Base-by-base conservation (phyloP, 2,113 vertebrate genomes). In the Brienomyrus longianalis region DNA sequence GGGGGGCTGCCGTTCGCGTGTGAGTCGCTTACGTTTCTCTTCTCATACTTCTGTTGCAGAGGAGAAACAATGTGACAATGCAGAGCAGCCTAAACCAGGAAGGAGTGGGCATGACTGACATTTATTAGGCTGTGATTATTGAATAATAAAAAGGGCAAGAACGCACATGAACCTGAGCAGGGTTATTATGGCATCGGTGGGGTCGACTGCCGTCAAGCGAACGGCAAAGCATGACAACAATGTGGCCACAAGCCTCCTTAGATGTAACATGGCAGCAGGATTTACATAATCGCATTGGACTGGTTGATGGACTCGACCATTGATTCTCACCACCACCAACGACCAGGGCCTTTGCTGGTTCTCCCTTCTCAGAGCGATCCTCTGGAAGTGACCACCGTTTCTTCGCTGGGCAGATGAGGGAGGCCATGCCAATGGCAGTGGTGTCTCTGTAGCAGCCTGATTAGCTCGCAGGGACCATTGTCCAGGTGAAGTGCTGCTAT, bases 201-300 rank as follows among this genome's bases (percentile, higher is more conserved):
- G 3, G 74, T 13, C 13, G 35, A 80, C 74, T 15, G 17, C 43
- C 21, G 39, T 83, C 80, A 83, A 43, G 80, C 43, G 17, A 11
- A 43, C 54, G 39, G 35, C 87, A 45, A 27, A 90, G n/a, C 19
- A 51, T 52, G 47, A 27, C 27, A 17, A 43, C 39, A 77, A 45
- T 48, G 45, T 23, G 56, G 66, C 66, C 77, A 13, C 88, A 83
- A 39, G 86, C 39, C 89, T 86, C 85, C 87, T 89, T 91, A 87
- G 80, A 89, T 88, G 85, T 27, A n/a, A 90, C 92, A 91, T 93
- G 91, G 92, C 91, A 92, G 92, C 66, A 80, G 88, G 88, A 94
- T 95, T 95, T 94, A 92, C 94, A 95, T 95, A 94, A 94, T 92
- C 92, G 90, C 91, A 87, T 45, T n/a, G 89, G 90, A 92, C 92